These are phyloP conservation scores for Gymnoscopelus microlampas DNA, from an alignment of 2,797 vertebrate species.

Conservation along the genomic window DNA sequence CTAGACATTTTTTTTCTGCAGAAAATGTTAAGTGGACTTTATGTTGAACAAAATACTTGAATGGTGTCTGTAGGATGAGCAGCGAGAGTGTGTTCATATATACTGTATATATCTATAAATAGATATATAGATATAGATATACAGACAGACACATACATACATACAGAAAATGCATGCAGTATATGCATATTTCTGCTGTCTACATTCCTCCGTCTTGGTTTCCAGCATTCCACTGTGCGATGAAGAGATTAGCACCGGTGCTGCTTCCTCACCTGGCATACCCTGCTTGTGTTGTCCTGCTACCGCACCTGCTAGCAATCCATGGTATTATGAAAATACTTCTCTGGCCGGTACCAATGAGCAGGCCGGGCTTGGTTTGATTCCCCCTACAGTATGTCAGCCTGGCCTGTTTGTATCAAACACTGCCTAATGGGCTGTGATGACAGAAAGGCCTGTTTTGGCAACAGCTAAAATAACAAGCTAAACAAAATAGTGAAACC, in stretches of 20 bases:
- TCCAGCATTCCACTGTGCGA: conserved; percentile 14
- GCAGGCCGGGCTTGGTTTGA: conserved; percentile 6
- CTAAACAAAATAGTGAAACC: no score
- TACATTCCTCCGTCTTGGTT: conserved; percentile 31
- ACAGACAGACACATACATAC: no score
- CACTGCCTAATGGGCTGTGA: conserved; percentile 23
- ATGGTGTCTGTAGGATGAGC: no score
- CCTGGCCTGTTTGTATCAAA: neutral
- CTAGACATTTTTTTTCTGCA: no score
- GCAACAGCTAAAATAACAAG: conserved; percentile 1
- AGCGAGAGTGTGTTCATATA: no score
- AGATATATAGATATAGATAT: no score
- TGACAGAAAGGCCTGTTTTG: conserved; percentile 25
- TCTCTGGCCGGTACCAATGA: conserved; percentile 19
- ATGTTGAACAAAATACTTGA: no score
- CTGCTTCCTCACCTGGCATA: conserved; percentile 49
- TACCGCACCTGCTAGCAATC: neutral
- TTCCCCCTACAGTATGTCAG: conserved; percentile 10
- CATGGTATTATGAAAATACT: conserved; percentile 45
- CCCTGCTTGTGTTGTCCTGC: conserved; percentile 31
- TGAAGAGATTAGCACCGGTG: conserved; percentile 40
- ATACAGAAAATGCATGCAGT: conserved; percentile 20
- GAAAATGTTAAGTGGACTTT: no score
- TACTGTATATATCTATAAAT: no score
- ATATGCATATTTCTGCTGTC: conserved; percentile 40